Percentiles rank a stretch among this genome's conserved stretches.
These are phyloP conservation scores for Phorcus lineatus DNA, from an alignment of 2,888 invertebrate genomes.

Conservation along the genomic window DNA sequence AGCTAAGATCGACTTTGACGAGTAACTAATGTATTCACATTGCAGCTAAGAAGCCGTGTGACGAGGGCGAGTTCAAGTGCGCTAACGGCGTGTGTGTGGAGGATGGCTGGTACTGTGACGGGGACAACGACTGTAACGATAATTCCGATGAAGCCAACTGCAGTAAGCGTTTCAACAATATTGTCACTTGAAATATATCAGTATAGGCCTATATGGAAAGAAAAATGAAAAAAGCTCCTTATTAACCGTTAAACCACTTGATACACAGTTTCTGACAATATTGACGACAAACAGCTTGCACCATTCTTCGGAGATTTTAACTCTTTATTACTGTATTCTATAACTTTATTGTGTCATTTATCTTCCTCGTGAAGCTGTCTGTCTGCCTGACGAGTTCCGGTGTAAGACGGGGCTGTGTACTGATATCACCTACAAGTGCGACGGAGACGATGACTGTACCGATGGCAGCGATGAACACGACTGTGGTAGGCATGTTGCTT, in stretches of 20 bases:
- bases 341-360: no score
- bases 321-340: no score
- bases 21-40: no score
- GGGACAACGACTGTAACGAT: constrained; percentile 10
- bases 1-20: no score
- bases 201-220: no score
- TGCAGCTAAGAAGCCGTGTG: no score
- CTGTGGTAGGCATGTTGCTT: not conserved
- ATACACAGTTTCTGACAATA: no score
- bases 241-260: no score
- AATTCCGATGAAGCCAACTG: constrained; percentile 12
- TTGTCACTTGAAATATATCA: no score
- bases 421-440: constrained; percentile 33
- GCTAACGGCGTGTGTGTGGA: not conserved
- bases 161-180: not conserved
- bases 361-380: not conserved
- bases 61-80: not conserved
- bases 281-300: no score
- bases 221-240: no score
- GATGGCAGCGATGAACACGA: constrained; percentile 31
- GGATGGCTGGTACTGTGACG: not conserved
- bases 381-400: not conserved
- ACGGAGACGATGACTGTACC: constrained; percentile 36
- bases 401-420: not conserved
- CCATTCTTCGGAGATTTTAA: no score